Evolutionary conservation across 2,888 invertebrate genomes (phyloP).

Genomic region (Euproctis similis): DNA sequence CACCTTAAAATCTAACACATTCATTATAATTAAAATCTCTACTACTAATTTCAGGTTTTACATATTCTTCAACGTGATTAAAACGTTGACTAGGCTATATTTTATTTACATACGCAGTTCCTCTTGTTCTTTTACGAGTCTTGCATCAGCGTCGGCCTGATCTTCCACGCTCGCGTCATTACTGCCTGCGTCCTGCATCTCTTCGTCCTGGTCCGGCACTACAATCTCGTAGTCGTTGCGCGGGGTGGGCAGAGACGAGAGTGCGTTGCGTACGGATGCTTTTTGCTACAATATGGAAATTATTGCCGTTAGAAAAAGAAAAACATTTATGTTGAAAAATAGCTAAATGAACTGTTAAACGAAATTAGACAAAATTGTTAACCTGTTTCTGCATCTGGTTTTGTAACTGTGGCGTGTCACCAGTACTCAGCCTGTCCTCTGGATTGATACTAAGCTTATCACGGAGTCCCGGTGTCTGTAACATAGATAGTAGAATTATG

Average conservation of each 20-base stretch:
- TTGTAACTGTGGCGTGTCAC: constrained; percentile 81
- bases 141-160: constrained; percentile 89
- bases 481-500: not conserved
- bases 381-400: constrained; percentile 82
- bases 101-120: constrained; percentile 80
- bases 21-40: too few relatives aligned
- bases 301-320: too few relatives aligned
- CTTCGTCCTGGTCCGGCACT: constrained; percentile 88
- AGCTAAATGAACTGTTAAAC: too few relatives aligned
- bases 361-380: too few relatives aligned
- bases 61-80: too few relatives aligned
- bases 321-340: too few relatives aligned
- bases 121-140: constrained; percentile 80
- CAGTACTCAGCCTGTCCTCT: constrained; percentile 84
- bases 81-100: too few relatives aligned
- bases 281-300: constrained; percentile 71
- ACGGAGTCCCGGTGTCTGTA: constrained; percentile 83
- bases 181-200: constrained; percentile 28
- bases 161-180: constrained; percentile 78
- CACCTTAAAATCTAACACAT: too few relatives aligned
- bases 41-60: too few relatives aligned
- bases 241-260: constrained; percentile 90
- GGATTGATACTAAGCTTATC: constrained; percentile 97
- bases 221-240: constrained; percentile 99
- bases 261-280: constrained; percentile 83